A percentile compares a stretch with the other conserved stretches of the same genome.
Conservation (phyloP, 1,140 invertebrate species). For the Drosophila simulans region DNA sequence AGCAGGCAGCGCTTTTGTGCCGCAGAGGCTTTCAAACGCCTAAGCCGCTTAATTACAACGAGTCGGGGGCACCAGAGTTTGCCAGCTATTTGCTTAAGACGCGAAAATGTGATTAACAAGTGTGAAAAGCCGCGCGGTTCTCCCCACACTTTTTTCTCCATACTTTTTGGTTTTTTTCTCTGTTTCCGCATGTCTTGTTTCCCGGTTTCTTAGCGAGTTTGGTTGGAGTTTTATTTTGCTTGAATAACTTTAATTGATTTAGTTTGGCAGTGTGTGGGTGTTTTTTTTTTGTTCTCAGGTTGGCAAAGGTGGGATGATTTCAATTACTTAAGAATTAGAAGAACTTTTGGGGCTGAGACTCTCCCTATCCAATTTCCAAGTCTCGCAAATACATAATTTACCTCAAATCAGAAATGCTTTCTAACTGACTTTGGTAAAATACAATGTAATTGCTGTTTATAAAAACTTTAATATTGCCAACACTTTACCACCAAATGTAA, state of each 20-base stretch:
- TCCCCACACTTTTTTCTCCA: slow-evolving; percentile 31
- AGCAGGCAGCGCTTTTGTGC: slow-evolving; percentile 72
- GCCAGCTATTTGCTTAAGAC: slow-evolving; percentile 78
- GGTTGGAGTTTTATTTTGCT: slow-evolving; percentile 65
- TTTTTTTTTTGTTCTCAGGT: not conserved
- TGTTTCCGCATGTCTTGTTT: slow-evolving; percentile 41
- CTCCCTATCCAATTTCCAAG: not conserved
- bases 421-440: no score
- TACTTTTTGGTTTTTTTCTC: slow-evolving; percentile 41
- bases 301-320: not conserved
- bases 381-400: not conserved
- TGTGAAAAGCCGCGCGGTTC: slow-evolving; percentile 73
- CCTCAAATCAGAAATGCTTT: slow-evolving; percentile 5
- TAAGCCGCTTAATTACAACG: slow-evolving; percentile 81
- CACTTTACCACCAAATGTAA: slow-evolving; percentile 21
- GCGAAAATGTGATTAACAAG: slow-evolving; percentile 83
- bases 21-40: slow-evolving; percentile 53
- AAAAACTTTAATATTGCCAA: no score
- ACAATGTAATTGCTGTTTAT: no score
- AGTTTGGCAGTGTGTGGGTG: slow-evolving; percentile 50
- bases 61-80: slow-evolving; percentile 50
- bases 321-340: slow-evolving; percentile 62
- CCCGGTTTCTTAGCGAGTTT: slow-evolving; percentile 22
- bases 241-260: slow-evolving; percentile 82
- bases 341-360: not conserved